Conservation (phyloP, 2,888 invertebrate genomes). For the Drosophila picticornis region DNA sequence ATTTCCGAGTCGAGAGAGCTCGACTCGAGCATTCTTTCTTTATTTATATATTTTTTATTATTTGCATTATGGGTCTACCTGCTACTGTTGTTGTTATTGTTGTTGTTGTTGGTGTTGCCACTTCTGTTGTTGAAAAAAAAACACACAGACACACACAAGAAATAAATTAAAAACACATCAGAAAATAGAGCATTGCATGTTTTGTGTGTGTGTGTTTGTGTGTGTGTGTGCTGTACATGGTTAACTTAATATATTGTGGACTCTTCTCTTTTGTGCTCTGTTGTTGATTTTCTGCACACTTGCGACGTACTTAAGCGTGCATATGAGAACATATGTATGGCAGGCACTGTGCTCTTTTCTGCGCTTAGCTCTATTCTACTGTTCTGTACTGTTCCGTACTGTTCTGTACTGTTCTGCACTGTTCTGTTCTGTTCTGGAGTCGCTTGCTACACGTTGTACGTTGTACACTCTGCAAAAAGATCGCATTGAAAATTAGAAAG, state of each 20-base stretch:
- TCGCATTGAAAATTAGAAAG: neutral
- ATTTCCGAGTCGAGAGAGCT: neutral
- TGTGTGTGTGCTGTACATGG: slow-evolving; percentile 15
- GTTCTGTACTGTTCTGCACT: slow-evolving; percentile 1
- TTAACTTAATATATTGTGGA: slow-evolving; percentile 72
- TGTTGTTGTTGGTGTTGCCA: neutral
- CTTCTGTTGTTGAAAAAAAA: neutral
- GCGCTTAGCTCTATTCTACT: neutral
- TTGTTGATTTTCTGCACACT: slow-evolving; percentile 49
- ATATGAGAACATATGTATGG: slow-evolving; percentile 57
- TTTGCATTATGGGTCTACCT: slow-evolving; percentile 1
- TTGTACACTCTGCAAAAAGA: slow-evolving; percentile 1
- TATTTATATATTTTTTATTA: neutral
- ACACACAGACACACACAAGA: neutral
- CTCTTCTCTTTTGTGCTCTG: slow-evolving; percentile 47
- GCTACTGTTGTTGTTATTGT: neutral
- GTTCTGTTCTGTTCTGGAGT: slow-evolving; percentile 7
- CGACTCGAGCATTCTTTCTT: neutral
- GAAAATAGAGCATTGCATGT: slow-evolving; percentile 3
- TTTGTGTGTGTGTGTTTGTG: neutral
- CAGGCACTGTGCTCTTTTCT: slow-evolving; percentile 8
- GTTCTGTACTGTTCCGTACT: neutral
- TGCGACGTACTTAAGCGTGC: slow-evolving; percentile 67
- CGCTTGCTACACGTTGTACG: slow-evolving; percentile 9
- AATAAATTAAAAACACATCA: slow-evolving; percentile 3